These are phyloP conservation scores for Zoanthus sansibaricus DNA, from an alignment of 92 coral and sea anemone genomes.

Conservation along the genomic window DNA sequence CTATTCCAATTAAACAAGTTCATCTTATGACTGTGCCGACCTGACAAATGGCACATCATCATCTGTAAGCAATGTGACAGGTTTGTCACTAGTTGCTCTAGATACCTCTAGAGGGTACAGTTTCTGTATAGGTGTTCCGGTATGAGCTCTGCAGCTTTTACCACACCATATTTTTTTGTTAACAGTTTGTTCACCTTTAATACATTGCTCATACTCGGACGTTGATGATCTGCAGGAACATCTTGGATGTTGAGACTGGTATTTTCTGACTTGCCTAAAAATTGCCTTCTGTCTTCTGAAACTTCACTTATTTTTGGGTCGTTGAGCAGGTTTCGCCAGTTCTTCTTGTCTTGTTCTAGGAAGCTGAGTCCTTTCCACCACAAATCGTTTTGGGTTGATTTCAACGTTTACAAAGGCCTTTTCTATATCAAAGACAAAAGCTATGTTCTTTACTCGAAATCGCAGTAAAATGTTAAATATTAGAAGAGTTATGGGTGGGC, in stretches of 20 bases:
- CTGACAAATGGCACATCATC: no score
- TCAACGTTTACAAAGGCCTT: constrained; percentile 52
- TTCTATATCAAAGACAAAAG: constrained; percentile 32
- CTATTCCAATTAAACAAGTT: no score
- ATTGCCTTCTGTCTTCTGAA: constrained; percentile 16
- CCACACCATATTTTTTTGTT: no score
- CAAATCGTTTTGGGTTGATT: constrained; percentile 22
- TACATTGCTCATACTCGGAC: neutral
- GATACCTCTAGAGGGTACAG: no score
- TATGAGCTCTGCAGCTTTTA: no score
- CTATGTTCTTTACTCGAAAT: constrained; percentile 31
- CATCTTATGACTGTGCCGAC: no score
- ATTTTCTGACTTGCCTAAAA: neutral
- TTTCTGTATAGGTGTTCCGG: no score
- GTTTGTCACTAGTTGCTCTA: no score
- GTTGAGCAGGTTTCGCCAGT: constrained; percentile 22
- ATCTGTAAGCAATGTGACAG: no score
- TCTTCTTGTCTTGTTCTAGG: neutral
- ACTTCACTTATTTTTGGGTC: neutral
- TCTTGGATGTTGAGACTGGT: constrained; percentile 19
- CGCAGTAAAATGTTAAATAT: constrained; percentile 42
- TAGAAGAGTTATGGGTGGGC: constrained; percentile 34
- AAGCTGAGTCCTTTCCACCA: constrained; percentile 29
- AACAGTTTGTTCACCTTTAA: neutral
- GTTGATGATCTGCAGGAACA: neutral